Evolutionary conservation across 1,140 invertebrate species (phyloP), one percentile per base, ranked within the genome.

Genomic region (Aplysia californica): DNA sequence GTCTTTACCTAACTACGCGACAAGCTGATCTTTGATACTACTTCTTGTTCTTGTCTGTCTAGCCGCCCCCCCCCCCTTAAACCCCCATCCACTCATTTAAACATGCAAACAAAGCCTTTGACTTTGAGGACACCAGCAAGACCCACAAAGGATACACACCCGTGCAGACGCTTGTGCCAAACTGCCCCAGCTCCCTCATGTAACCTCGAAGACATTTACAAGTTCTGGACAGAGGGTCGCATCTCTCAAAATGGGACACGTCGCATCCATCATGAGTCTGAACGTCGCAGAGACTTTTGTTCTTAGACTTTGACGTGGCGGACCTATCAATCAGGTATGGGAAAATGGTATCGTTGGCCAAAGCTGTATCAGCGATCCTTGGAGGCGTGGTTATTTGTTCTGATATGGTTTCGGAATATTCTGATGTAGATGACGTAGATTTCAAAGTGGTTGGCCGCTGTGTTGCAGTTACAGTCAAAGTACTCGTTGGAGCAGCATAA

Each of bases 181-280:
- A 1, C 2, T 2, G 21, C 4, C 3, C 44, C 1, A 31, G 31
- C 21, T 70, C 68, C 18, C 36, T 26, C 5, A 70, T 3, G 38
- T 23, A 70, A 3, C 68, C 68, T 26, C 58, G 55, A 15, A 70
- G 21, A 35, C 68, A 70, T 21, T 35, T 41, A 21, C 68, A 70
- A 3, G 29, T 21, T 31, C 44, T 70, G 20, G 50, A 31, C 29
- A 56, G 29, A 31, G 44, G 41, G 29, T 35, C 31, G 38, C 68
- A 70, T 2, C 68, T 41, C n/a, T 70, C 68, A 31, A 56, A 70
- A 35, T 70, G 68, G 1, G 58, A 33, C 18, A 70, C 68, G 29
- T 70, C 68, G 38, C 68, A 70, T 2, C 68, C 68, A 15, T 29
- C 15, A 70, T 70, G 23, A 3, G 41, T 70, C 29, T 1, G n/a